These are phyloP conservation scores for Myiagra hebetior DNA, from an alignment of 2,113 vertebrate species.

Conservation along the genomic window DNA sequence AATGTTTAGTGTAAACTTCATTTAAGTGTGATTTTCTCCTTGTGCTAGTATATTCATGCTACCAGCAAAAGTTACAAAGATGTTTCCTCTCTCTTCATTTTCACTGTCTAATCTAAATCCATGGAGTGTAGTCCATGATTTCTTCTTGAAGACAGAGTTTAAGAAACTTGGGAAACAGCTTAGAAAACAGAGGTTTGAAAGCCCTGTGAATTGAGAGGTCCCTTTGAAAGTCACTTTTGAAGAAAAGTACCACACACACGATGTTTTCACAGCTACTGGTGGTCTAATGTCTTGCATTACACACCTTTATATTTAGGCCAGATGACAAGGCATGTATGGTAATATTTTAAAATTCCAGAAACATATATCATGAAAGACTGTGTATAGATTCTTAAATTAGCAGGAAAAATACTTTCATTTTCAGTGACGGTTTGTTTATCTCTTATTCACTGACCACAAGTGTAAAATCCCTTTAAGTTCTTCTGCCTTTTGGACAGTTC, in stretches of 20 bases:
- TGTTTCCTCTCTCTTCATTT: not conserved
- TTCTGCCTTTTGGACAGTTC: not conserved
- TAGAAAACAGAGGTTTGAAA: not conserved
- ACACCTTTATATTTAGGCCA: not conserved
- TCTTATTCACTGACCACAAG: not conserved
- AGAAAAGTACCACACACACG: not conserved
- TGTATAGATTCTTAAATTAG: not conserved
- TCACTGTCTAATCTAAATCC: not conserved
- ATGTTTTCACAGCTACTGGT: not conserved
- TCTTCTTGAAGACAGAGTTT: not conserved
- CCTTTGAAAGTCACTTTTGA: not conserved
- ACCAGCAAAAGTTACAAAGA: not conserved
- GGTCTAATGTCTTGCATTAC: not conserved
- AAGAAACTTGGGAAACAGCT: not conserved
- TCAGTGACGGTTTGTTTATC: not conserved
- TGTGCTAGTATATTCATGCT: not conserved
- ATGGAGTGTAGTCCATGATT: not conserved
- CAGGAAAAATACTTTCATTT: not conserved
- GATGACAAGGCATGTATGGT: not conserved
- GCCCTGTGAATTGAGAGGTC: not conserved
- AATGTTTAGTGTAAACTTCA: not conserved
- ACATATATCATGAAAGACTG: not conserved
- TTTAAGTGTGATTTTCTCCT: not conserved
- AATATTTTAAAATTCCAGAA: not conserved
- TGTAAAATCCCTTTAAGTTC: not conserved